Conservation (phyloP, 2,113 vertebrate genomes). For the Pycnonotus jocosus region DNA sequence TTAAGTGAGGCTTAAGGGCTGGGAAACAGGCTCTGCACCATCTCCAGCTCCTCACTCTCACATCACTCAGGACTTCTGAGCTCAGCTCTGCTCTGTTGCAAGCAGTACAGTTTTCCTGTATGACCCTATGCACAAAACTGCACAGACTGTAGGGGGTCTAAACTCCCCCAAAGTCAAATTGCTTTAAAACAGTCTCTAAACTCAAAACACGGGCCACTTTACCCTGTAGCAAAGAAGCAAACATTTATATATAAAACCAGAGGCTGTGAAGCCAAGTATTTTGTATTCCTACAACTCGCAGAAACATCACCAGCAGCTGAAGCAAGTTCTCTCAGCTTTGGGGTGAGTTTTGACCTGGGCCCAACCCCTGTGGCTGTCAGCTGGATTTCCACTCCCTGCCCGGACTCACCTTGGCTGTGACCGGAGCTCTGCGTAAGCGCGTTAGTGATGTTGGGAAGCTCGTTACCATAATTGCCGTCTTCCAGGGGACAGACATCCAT, state of each 20-base stretch:
- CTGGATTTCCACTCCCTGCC: background rate
- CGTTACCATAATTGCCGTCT: constrained; percentile 95
- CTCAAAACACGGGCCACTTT: background rate
- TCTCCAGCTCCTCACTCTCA: background rate
- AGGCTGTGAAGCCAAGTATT: background rate
- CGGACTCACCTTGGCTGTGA: constrained; percentile 84
- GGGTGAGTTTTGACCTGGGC: background rate
- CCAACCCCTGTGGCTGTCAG: background rate
- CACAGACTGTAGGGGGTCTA: background rate
- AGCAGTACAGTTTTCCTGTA: background rate
- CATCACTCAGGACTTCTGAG: background rate
- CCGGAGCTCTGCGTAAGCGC: constrained; percentile 88
- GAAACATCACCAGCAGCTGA: background rate
- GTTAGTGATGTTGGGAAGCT: constrained; percentile 96
- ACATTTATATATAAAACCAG: background rate
- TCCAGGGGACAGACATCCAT: constrained; percentile 96
- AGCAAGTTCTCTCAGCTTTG: background rate
- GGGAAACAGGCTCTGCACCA: background rate
- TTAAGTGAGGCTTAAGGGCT: background rate
- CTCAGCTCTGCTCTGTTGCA: background rate
- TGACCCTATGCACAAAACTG: background rate
- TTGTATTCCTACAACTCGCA: background rate
- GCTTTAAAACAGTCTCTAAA: background rate
- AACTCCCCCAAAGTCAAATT: background rate
- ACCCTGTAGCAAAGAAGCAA: background rate